Evolutionary conservation across 2,888 invertebrate species (phyloP).

Genomic region (Diogma glabrata): DNA sequence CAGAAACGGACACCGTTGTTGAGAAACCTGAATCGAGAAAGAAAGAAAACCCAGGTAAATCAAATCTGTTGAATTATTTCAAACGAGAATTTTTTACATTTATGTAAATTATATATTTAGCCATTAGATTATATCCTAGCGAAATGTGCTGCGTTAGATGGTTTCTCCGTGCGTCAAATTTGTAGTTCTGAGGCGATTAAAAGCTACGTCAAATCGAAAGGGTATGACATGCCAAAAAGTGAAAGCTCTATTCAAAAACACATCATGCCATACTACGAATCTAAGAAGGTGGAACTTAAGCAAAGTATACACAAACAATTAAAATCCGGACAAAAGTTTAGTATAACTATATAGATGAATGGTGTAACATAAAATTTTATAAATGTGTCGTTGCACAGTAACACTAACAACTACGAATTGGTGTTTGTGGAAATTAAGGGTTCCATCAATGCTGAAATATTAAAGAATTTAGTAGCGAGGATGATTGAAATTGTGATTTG

Average conservation of each 20-base stretch:
- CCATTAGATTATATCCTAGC: neutral
- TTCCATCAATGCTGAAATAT: neutral
- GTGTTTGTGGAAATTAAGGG: slow-evolving; percentile 4
- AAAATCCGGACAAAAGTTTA: slow-evolving; percentile 4
- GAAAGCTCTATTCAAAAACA: neutral
- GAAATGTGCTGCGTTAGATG: slow-evolving; percentile 8
- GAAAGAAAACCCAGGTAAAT: too few relatives aligned
- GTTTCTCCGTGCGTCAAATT: slow-evolving; percentile 1
- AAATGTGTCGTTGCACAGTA: slow-evolving; percentile 2
- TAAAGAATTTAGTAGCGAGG: neutral
- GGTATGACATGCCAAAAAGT: slow-evolving; percentile 8
- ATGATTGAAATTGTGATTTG: neutral
- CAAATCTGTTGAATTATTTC: slow-evolving; percentile 5
- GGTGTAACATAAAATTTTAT: neutral
- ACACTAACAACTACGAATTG: neutral
- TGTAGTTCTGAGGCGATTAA: neutral
- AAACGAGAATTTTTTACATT: neutral
- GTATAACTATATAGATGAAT: slow-evolving; percentile 6
- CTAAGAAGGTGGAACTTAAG: neutral
- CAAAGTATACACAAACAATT: neutral
- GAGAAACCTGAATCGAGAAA: too few relatives aligned
- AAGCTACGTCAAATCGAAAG: neutral
- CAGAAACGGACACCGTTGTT: too few relatives aligned
- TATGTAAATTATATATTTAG: too few relatives aligned
- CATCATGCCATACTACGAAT: neutral